These are phyloP conservation scores for Spodoptera exigua DNA, from an alignment of 2,888 invertebrate species.

Conservation along the genomic window DNA sequence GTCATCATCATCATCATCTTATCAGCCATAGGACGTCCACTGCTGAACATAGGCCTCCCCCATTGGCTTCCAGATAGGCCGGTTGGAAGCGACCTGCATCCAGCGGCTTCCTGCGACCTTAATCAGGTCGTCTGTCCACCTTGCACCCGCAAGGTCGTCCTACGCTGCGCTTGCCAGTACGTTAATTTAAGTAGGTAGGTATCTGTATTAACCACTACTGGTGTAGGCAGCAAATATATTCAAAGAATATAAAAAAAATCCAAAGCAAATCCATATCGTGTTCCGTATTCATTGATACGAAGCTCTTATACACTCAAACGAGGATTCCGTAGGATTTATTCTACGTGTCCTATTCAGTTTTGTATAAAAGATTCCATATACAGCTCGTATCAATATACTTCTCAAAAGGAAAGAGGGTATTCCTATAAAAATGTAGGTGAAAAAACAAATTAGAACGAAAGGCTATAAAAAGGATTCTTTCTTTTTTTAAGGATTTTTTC, in stretches of 20 bases:
- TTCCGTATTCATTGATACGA: conserved; percentile 6
- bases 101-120: no score
- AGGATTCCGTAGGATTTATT: conserved; percentile 31
- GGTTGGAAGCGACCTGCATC: no score
- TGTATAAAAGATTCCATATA: conserved; percentile 19
- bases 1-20: no score
- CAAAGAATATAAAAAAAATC: not conserved
- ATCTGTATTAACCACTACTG: no score
- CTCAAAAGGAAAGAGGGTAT: conserved; percentile 9
- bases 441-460: conserved; percentile 42
- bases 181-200: no score
- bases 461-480: conserved; percentile 27
- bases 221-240: no score
- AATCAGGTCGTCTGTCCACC: no score
- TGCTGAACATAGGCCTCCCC: no score
- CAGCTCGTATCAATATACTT: conserved; percentile 19
- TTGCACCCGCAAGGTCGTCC: no score
- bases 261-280: not conserved
- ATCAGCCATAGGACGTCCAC: no score
- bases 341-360: conserved; percentile 18
- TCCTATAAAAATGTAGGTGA: conserved; percentile 30
- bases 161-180: no score
- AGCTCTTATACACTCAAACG: conserved; percentile 14
- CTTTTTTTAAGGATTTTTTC: conserved; percentile 33
- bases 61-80: no score